Conservation (phyloP, 1,140 invertebrate genomes). For the Drosophila funebris region DNA sequence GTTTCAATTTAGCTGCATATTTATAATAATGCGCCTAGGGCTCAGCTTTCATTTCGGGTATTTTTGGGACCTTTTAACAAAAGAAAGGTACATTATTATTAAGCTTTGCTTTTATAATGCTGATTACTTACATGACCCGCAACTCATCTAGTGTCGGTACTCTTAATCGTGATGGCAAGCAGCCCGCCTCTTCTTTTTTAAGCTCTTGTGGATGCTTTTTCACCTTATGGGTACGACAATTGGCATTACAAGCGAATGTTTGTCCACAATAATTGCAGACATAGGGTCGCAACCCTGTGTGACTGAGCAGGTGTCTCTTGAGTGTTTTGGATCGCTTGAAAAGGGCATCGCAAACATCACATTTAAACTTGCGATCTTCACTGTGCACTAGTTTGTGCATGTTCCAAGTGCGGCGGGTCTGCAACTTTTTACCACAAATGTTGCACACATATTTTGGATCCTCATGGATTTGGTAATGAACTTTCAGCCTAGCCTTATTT, state of each 20-base stretch:
- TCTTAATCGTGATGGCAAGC: constrained; percentile 32
- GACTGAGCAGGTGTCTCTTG: constrained; percentile 83
- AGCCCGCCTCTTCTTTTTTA: constrained; percentile 37
- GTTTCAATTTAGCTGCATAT: not conserved
- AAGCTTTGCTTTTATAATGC: too few relatives aligned
- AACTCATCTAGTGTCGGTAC: constrained; percentile 60
- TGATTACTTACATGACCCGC: constrained; percentile 51
- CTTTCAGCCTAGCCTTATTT: constrained; percentile 67
- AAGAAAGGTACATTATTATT: not conserved
- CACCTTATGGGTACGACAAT: constrained; percentile 84
- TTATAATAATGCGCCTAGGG: too few relatives aligned
- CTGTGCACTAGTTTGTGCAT: constrained; percentile 84
- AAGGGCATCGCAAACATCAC: constrained; percentile 76
- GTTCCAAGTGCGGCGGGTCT: constrained; percentile 84
- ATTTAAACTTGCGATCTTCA: constrained; percentile 83
- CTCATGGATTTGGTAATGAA: constrained; percentile 83
- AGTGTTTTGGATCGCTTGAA: constrained; percentile 83
- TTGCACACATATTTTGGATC: constrained; percentile 84
- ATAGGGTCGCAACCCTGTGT: constrained; percentile 84
- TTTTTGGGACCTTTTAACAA: constrained; percentile 54
- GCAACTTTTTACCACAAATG: constrained; percentile 84
- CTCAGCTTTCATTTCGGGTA: too few relatives aligned
- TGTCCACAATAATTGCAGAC: constrained; percentile 84
- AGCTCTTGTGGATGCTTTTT: constrained; percentile 84
- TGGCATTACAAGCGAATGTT: constrained; percentile 84